Evolutionary conservation across 1,140 invertebrate genomes (phyloP).

Genomic region (Amphibalanus amphitrite): DNA sequence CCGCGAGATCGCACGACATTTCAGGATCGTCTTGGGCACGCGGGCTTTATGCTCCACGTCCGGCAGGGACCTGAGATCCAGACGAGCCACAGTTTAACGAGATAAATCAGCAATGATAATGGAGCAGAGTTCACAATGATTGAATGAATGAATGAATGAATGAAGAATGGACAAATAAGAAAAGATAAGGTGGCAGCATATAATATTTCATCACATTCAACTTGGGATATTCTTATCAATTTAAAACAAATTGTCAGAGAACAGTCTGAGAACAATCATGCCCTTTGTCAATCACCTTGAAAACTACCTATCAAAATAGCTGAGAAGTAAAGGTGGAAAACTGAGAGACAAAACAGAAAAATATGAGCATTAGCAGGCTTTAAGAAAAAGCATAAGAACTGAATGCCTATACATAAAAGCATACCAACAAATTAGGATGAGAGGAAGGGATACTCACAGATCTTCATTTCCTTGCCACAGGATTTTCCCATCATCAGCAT

Average conservation of each 20-base stretch:
- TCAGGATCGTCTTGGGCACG: slow-evolving; percentile 90
- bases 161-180: no score
- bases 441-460: slow-evolving; percentile 43
- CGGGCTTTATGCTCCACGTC: slow-evolving; percentile 85
- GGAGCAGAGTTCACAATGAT: neutral
- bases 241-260: no score
- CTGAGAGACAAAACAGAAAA: no score
- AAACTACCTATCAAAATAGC: no score
- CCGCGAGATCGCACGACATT: slow-evolving; percentile 84
- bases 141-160: slow-evolving; percentile 7
- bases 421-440: neutral
- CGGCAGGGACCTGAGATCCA: slow-evolving; percentile 56
- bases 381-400: neutral
- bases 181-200: neutral
- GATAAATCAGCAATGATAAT: slow-evolving; percentile 14
- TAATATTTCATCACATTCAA: slow-evolving; percentile 7
- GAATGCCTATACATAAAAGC: neutral
- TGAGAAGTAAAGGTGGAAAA: no score
- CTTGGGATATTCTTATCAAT: no score
- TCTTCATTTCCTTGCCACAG: slow-evolving; percentile 97
- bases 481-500: slow-evolving; percentile 88
- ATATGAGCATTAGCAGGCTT: no score
- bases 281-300: no score
- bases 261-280: no score
- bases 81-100: slow-evolving; percentile 24